Conservation (phyloP, 1,140 invertebrate genomes). For the Drosophila ananassae region DNA sequence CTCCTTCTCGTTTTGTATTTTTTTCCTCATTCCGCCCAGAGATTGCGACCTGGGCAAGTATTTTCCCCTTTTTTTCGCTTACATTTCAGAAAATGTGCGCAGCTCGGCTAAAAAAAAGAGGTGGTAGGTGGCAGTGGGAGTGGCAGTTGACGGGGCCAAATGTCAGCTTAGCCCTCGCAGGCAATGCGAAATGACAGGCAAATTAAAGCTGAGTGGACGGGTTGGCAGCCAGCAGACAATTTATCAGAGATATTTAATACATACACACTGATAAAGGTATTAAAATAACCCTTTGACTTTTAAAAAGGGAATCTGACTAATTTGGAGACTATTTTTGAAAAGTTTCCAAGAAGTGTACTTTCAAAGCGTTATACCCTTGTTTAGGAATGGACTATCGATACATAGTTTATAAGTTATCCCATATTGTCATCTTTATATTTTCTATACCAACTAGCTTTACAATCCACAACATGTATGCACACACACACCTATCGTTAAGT, state of each 20-base stretch:
- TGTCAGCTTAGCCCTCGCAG: constrained; percentile 64
- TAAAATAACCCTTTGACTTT: constrained; percentile 39
- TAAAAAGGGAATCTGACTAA: neutral
- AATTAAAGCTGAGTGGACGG: constrained; percentile 74
- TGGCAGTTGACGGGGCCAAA: constrained; percentile 50
- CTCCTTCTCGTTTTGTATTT: constrained; percentile 4
- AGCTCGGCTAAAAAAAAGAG: constrained; percentile 43
- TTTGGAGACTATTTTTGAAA: neutral
- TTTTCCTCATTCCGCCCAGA: constrained; percentile 7
- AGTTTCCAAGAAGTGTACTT: neutral
- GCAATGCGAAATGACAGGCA: constrained; percentile 72
- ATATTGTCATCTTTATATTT: no score
- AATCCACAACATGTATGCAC: no score
- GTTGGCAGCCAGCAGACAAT: constrained; percentile 62
- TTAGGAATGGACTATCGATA: no score
- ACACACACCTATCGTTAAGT: no score
- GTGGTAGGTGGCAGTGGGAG: neutral
- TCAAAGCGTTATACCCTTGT: neutral
- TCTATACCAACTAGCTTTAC: no score
- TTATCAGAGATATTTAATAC: constrained; percentile 64
- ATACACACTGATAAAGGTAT: constrained; percentile 43
- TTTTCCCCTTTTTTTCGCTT: constrained; percentile 55
- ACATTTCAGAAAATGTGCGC: constrained; percentile 72
- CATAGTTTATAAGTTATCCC: no score
- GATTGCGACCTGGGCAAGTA: constrained; percentile 50